A percentile compares a stretch with the other conserved stretches of the same genome.
Evolutionary conservation across 1,140 invertebrate genomes (phyloP).

Genomic region (Radopholus similis): DNA sequence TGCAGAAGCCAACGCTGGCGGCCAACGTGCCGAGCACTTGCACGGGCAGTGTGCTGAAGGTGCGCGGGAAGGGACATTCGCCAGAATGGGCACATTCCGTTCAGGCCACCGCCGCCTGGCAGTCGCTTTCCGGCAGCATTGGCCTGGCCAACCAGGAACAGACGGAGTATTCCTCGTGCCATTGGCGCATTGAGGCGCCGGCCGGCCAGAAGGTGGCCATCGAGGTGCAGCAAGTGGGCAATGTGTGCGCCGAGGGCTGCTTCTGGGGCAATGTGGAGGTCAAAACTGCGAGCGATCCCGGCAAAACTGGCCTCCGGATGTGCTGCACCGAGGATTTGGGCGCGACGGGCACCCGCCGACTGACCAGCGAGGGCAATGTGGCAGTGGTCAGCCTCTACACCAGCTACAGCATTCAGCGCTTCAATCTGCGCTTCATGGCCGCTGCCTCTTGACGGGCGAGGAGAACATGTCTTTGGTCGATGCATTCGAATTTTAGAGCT

Average conservation of each 20-base stretch:
- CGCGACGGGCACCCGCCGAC: too few species aligned
- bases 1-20: background rate
- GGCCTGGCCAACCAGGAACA: background rate
- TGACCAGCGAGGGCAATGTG: too few species aligned
- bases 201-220: background rate
- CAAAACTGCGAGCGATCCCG: too few species aligned
- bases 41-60: background rate
- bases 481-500: too few species aligned
- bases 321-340: too few species aligned
- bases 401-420: too few species aligned
- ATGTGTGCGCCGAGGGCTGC: background rate
- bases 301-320: too few species aligned
- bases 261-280: constrained; percentile 6
- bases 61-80: background rate
- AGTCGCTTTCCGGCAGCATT: background rate
- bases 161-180: constrained; percentile 8
- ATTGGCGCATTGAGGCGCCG: background rate
- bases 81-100: background rate
- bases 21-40: background rate
- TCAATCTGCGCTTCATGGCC: too few species aligned
- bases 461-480: too few species aligned
- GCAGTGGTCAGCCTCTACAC: too few species aligned
- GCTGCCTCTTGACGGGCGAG: too few species aligned
- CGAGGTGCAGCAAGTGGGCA: constrained; percentile 10
- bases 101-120: background rate